phyloP scores from a whole-genome alignment of 1,140 invertebrate species.

The Coenobita brevimanus region DNA sequence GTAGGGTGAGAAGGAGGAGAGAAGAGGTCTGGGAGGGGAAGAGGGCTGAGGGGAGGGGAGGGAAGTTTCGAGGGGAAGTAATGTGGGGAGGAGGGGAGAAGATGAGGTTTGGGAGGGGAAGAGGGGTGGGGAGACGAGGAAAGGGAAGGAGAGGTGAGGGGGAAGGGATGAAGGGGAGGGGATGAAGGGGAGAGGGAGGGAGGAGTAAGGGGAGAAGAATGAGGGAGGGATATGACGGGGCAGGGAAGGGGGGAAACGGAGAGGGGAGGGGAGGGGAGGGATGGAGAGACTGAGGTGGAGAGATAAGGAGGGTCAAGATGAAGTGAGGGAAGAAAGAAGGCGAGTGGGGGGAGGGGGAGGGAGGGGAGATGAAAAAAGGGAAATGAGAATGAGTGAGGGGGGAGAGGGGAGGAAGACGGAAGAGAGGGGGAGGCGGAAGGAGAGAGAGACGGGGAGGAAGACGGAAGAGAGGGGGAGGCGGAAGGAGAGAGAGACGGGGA shows the following conservation, averaged over 20 bases:
- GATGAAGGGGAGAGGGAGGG: no score
- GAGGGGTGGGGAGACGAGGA: conserved; percentile 1
- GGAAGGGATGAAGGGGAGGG: no score
- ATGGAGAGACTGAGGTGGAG: background rate
- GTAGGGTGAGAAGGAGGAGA: no score
- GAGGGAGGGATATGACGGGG: no score
- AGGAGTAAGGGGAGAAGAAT: no score
- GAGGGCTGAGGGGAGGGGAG: background rate
- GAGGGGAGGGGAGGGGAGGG: background rate
- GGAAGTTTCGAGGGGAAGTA: no score
- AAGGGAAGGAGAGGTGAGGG: no score
- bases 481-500: conserved; percentile 28
- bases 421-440: background rate
- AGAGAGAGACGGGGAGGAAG: conserved; percentile 28
- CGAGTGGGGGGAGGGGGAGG: no score
- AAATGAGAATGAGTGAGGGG: background rate
- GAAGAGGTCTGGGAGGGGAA: background rate
- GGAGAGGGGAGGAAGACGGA: no score
- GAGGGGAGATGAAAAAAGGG: no score
- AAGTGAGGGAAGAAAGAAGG: conserved; percentile 9
- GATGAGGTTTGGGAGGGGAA: background rate
- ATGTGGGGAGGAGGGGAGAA: conserved; percentile 30
- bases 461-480: no score
- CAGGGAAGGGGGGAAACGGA: background rate
- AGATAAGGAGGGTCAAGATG: background rate